These are phyloP conservation scores for Ornithoptera priamus DNA, from an alignment of 2,888 invertebrate species.

Conservation along the genomic window DNA sequence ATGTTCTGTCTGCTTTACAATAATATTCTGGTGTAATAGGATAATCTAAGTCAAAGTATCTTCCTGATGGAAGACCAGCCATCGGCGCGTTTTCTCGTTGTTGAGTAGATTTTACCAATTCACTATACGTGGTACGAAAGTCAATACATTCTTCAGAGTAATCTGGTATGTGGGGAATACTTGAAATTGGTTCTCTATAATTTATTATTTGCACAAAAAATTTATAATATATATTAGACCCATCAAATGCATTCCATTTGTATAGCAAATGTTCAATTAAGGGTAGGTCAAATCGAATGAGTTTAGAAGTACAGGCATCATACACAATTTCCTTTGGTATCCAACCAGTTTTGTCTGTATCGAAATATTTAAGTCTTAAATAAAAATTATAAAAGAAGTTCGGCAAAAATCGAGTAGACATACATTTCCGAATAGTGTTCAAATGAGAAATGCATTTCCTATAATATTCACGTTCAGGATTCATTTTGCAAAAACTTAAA, in stretches of 20 bases:
- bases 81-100: slow-evolving; percentile 43
- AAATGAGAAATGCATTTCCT: slow-evolving; percentile 68
- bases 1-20: slow-evolving; percentile 50
- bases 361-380: slow-evolving; percentile 55
- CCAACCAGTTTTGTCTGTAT: slow-evolving; percentile 67
- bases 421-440: slow-evolving; percentile 60
- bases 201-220: slow-evolving; percentile 73
- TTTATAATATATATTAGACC: slow-evolving; percentile 69
- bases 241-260: slow-evolving; percentile 69
- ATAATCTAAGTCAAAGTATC: slow-evolving; percentile 65
- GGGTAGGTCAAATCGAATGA: slow-evolving; percentile 67
- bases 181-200: slow-evolving; percentile 60
- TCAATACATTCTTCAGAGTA: slow-evolving; percentile 53
- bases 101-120: slow-evolving; percentile 63
- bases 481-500: slow-evolving; percentile 55
- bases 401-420: slow-evolving; percentile 53
- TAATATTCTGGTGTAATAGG: slow-evolving; percentile 56
- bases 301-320: slow-evolving; percentile 58
- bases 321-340: slow-evolving; percentile 67
- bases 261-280: slow-evolving; percentile 72
- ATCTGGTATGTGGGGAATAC: slow-evolving; percentile 66
- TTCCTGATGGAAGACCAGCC: slow-evolving; percentile 67
- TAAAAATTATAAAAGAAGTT: slow-evolving; percentile 57
- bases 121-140: slow-evolving; percentile 63
- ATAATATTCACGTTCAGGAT: slow-evolving; percentile 59